These are phyloP conservation scores for Agapostemon virescens DNA, from an alignment of 2,888 invertebrate genomes.

Conservation along the genomic window DNA sequence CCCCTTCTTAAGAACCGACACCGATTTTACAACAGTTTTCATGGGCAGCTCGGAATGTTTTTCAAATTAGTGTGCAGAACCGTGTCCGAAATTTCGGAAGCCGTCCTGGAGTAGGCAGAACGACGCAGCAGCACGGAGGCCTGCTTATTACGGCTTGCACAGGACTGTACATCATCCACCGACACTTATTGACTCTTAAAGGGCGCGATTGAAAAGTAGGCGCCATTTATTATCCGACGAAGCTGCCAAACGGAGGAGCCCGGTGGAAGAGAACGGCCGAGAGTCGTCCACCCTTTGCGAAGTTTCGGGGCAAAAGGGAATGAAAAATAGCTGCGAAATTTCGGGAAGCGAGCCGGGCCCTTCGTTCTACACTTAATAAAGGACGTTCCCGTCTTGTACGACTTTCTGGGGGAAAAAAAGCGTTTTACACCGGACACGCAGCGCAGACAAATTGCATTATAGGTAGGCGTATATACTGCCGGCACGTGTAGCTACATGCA, in stretches of 20 bases:
- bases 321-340: conserved; percentile 72
- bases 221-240: conserved; percentile 63
- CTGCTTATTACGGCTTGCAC: conserved; percentile 69
- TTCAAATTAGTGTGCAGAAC: neutral
- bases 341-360: conserved; percentile 52
- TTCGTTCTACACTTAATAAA: conserved; percentile 65
- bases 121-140: conserved; percentile 20
- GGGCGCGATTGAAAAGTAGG: conserved; percentile 78
- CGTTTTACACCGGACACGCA: conserved; percentile 41
- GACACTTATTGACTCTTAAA: conserved; percentile 80
- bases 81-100: neutral
- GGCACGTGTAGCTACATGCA: conserved; percentile 41
- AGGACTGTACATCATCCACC: conserved; percentile 77
- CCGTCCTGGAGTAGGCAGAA: neutral
- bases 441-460: conserved; percentile 63
- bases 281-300: conserved; percentile 58
- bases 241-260: conserved; percentile 36
- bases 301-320: conserved; percentile 62
- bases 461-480: conserved; percentile 22
- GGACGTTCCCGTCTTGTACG: conserved; percentile 55
- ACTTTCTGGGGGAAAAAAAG: conserved; percentile 48
- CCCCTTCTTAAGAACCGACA: no score
- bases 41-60: no score
- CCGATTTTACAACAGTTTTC: no score
- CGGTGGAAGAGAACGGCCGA: conserved; percentile 27